These are phyloP conservation scores for Monopis laevigella DNA, from an alignment of 2,888 invertebrate species.

Conservation along the genomic window DNA sequence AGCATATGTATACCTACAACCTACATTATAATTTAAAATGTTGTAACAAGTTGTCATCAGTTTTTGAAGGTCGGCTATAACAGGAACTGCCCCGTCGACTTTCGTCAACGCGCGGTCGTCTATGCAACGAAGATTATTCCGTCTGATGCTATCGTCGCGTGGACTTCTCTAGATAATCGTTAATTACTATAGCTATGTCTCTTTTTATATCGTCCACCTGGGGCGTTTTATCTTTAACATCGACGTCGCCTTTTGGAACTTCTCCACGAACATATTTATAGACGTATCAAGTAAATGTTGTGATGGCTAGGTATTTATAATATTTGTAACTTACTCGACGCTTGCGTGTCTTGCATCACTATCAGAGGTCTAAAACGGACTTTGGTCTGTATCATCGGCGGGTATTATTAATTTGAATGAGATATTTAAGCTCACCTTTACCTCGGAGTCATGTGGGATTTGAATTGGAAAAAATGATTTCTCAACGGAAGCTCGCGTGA, in stretches of 20 bases:
- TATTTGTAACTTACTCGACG: neutral
- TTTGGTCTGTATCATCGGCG: neutral
- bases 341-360: neutral
- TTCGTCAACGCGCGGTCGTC: constrained; percentile 4
- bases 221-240: constrained; percentile 25
- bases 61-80: constrained; percentile 1
- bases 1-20: too few relatives aligned
- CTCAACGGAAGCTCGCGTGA: constrained; percentile 38
- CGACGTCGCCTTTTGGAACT: neutral
- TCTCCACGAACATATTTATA: constrained; percentile 10
- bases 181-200: constrained; percentile 24
- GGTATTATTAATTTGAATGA: too few relatives aligned
- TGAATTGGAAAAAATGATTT: constrained; percentile 22
- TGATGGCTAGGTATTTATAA: neutral
- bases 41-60: constrained; percentile 4
- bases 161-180: constrained; percentile 16
- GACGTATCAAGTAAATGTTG: neutral
- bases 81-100: constrained; percentile 9
- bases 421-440: constrained; percentile 3
- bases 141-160: constrained; percentile 14
- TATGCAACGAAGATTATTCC: constrained; percentile 16
- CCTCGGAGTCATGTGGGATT: constrained; percentile 4
- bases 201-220: constrained; percentile 31
- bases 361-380: too few relatives aligned
- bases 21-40: too few relatives aligned